Base-by-base conservation (phyloP, 2,113 vertebrate species). In the Pomatorhinus ruficollis region DNA sequence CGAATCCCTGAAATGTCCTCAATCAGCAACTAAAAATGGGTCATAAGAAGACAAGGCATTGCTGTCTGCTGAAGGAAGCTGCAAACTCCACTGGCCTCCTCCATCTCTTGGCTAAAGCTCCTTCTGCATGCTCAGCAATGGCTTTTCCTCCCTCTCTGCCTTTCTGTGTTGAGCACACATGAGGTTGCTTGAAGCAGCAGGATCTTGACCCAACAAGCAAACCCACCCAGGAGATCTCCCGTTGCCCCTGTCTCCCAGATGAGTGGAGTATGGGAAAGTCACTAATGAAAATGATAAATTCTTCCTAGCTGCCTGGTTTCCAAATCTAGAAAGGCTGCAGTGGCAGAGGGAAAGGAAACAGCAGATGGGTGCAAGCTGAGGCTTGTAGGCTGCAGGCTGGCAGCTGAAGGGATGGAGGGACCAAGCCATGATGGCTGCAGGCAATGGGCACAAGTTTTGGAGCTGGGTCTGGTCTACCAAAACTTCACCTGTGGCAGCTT, bases 11-110 rank as follows among this genome's bases (percentile, higher is more conserved):
- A 94, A 96, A 93, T 8, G 92, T 88, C 83, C 72, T 92, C 3
- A 5, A 85, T 96, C 93, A 85, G n/a, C 84, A 74, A 49, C 88
- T 90, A 44, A 86, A 96, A 92, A 88, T 86, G 95, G 95, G 87
- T 92, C 75, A 44, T 31, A 40, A 59, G 84, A 33, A 95, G 90
- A 93, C 82, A 96, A 93, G 95, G 82, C 79, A 70, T 77, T 6
- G 75, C 95, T 94, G 93, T 93, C 68, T 80, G 79, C 82, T 74
- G 54, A 57, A 68, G 2, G 18, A 54, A 57, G 71, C 82, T 93
- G 56, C 71, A 35, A 10, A 47, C 90, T 61, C 93, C 64, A 47
- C 72, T 40, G 70, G 53, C 69, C 71, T 94, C 74, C 87, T 83
- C 76, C 71, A 68, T 83, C 68, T 66, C 15, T 75, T 96, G 88